Conservation (phyloP, 2,797 vertebrate species). For the Ceryle rudis region DNA sequence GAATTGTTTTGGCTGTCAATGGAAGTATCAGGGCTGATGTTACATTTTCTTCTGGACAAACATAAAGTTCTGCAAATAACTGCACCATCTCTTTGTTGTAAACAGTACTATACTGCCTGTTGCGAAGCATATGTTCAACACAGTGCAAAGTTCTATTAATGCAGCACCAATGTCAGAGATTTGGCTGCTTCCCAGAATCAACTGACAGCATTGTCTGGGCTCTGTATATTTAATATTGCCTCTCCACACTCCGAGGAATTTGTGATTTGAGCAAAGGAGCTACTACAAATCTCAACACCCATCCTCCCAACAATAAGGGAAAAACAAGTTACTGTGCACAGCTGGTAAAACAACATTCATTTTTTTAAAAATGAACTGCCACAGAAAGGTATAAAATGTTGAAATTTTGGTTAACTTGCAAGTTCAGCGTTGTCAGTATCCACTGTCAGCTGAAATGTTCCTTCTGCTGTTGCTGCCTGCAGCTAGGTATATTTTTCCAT, state of each 20-base stretch:
- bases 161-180: constrained; percentile 20
- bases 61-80: background rate
- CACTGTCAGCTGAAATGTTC: background rate
- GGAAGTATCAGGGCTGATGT: background rate
- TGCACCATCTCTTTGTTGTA: background rate
- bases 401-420: background rate
- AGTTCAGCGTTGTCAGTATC: background rate
- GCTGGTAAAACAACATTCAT: background rate
- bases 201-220: constrained; percentile 31
- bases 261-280: constrained; percentile 8
- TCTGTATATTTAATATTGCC: background rate
- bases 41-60: background rate
- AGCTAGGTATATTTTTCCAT: background rate
- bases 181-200: constrained; percentile 57
- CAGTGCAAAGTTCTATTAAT: constrained; percentile 20
- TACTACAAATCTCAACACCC: background rate
- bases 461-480: background rate
- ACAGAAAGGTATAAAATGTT: background rate
- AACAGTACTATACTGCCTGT: constrained; percentile 34
- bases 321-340: background rate
- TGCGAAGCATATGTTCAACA: constrained; percentile 60
- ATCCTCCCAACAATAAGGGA: background rate
- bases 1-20: background rate
- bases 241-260: constrained; percentile 2
- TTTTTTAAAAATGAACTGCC: background rate